Evolutionary conservation across 1,140 invertebrate species (phyloP).

Genomic region (Drosophila orosa): DNA sequence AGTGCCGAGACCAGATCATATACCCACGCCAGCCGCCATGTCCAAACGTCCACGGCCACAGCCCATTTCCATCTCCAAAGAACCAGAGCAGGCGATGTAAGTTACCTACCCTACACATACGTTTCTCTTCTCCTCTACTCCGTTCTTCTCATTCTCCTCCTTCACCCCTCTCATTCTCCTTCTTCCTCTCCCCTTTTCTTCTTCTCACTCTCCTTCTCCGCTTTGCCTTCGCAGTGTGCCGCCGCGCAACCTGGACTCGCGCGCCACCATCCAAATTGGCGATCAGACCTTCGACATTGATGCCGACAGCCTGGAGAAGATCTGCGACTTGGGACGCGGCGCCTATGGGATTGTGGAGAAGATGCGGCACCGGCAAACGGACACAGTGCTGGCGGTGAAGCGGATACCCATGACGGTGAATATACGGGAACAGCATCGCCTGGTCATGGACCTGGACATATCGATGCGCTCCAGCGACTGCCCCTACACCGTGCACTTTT

Average conservation of each 20-base stretch:
- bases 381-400: conserved; percentile 98
- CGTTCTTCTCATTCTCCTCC: too few relatives aligned
- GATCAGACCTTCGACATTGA: conserved; percentile 95
- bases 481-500: conserved; percentile 98
- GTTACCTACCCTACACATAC: conserved; percentile 26
- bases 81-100: conserved; percentile 68
- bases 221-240: conserved; percentile 51
- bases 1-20: conserved; percentile 23
- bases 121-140: not conserved
- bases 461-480: conserved; percentile 97
- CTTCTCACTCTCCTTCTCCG: not conserved
- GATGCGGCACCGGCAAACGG: conserved; percentile 95
- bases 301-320: conserved; percentile 94
- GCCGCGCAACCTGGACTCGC: conserved; percentile 93
- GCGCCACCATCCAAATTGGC: conserved; percentile 93
- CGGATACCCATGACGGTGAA: conserved; percentile 97
- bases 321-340: conserved; percentile 95
- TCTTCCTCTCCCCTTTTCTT: not conserved
- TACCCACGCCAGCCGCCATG: conserved; percentile 41
- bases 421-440: conserved; percentile 94
- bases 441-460: conserved; percentile 98
- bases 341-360: conserved; percentile 98
- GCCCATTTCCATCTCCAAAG: conserved; percentile 47
- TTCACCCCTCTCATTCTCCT: not conserved
- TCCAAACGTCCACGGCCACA: conserved; percentile 58